Base-by-base conservation (phyloP, 1,140 invertebrate species). In the Conus ventricosus region DNA sequence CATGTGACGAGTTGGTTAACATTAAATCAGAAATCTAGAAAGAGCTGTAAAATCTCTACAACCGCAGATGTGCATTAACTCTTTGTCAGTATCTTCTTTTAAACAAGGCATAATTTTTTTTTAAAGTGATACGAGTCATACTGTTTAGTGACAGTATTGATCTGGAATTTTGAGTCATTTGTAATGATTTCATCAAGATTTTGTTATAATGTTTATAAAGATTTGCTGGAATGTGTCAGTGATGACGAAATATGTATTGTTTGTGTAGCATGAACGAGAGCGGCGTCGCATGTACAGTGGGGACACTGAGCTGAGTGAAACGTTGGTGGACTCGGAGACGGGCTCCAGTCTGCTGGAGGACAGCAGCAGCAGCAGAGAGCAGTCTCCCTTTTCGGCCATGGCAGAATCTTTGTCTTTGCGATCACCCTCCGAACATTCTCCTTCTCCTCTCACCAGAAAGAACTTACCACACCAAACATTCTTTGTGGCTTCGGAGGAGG, bases 281-380 rank as follows among this genome's bases (percentile, higher is more conserved):
- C 67, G 85, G 6, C 51, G n/a, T 39, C 84, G 85, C 15, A 87
- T 88, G 55, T 27, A 84, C 8, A 90, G 88, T 67, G 81, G 88
- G 15, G 89, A 90, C 82, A 90, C 89, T 4, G 88, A 90, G 75
- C 67, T 80, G 25, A 88, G 88, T n/a, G 89, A 90, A 25, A 87
- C 84, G 5, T 27, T 88, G 80, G 75, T 88, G 39, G 89, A 90
- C 71, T 91, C 91, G 23, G 91, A 91, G 55, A 90, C 91, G n/a
- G 87, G 89, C 53, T 91, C 91, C 55, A 91, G 91, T 60, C 86
- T 89, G 11, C 20, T 90, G 51, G 91, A 91, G 63, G 91, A 91
- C 85, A 90, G 91, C 84, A 90, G 91, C 87, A 92, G 91, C 84
- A 92, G 91, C 84, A 71, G 91, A 76, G 91, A 92, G 81, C 90